phyloP scores from a whole-genome alignment of 2,113 vertebrate species.

The Macaca mulatta region DNA sequence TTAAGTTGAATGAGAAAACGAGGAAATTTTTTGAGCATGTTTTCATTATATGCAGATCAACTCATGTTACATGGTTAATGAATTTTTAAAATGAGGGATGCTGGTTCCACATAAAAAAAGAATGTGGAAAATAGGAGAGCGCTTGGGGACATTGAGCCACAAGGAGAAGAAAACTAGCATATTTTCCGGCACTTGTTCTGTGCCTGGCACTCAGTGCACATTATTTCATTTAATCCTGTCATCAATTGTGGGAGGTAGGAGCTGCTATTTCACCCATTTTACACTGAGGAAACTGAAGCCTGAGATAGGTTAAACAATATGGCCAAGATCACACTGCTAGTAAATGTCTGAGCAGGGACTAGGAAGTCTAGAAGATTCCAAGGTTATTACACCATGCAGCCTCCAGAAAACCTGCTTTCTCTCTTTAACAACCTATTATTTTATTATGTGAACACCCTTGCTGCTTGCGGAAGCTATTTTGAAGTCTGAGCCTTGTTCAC shows the following conservation, averaged over 20 bases:
- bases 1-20: not conserved
- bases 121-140: not conserved
- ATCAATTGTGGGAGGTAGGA: not conserved
- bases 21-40: not conserved
- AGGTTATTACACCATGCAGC: not conserved
- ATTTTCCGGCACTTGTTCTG: not conserved
- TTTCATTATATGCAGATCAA: not conserved
- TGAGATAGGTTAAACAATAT: not conserved
- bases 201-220: not conserved
- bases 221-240: not conserved
- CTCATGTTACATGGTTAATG: not conserved
- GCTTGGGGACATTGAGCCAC: not conserved
- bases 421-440: not conserved
- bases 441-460: not conserved
- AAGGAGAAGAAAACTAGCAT: not conserved
- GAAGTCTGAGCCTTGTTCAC: accelerated
- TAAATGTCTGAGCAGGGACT: not conserved
- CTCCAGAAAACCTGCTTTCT: not conserved
- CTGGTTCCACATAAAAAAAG: not conserved
- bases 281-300: not conserved
- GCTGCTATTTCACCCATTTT: not conserved
- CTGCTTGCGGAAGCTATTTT: not conserved
- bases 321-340: not conserved
- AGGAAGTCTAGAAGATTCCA: not conserved
- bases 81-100: not conserved